Evolutionary conservation across 2,888 invertebrate species (phyloP).

Genomic region (Physocephala rufipes): DNA sequence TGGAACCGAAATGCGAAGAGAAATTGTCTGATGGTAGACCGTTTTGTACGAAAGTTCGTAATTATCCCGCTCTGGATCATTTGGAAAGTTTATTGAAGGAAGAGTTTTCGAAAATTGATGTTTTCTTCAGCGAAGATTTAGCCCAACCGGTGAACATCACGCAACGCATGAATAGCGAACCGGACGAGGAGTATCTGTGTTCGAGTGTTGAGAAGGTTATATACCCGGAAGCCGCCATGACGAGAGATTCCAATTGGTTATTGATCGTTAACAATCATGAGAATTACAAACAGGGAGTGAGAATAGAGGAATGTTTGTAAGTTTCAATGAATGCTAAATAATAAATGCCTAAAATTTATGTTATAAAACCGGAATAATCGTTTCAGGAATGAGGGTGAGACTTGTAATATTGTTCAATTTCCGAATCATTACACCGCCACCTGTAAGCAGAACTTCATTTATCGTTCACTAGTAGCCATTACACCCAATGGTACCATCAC

Average conservation of each 20-base stretch:
- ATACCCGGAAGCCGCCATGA: conserved; percentile 72
- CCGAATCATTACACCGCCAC: conserved; percentile 54
- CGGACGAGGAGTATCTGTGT: conserved; percentile 66
- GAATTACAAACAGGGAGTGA: conserved; percentile 75
- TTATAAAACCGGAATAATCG: neutral
- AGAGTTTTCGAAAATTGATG: conserved; percentile 51
- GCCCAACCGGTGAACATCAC: conserved; percentile 66
- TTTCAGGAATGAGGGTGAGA: conserved; percentile 19
- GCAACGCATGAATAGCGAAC: conserved; percentile 65
- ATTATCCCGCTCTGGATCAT: conserved; percentile 64
- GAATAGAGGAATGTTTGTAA: conserved; percentile 79
- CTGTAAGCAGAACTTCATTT: conserved; percentile 72
- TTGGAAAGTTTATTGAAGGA: conserved; percentile 55
- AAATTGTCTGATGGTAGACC: conserved; percentile 54
- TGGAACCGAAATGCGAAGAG: conserved; percentile 45
- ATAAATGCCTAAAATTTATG: neutral
- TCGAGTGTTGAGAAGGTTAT: conserved; percentile 65
- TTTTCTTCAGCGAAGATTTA: conserved; percentile 60
- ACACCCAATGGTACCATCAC: conserved; percentile 62
- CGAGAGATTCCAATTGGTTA: conserved; percentile 73
- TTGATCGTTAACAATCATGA: conserved; percentile 77
- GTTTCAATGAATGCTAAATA: too few relatives aligned
- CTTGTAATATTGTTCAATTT: conserved; percentile 38
- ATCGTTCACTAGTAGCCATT: conserved; percentile 69
- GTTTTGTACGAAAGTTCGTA: conserved; percentile 66